Conservation (phyloP, 2,797 vertebrate genomes). For the Myotis pilosus region DNA sequence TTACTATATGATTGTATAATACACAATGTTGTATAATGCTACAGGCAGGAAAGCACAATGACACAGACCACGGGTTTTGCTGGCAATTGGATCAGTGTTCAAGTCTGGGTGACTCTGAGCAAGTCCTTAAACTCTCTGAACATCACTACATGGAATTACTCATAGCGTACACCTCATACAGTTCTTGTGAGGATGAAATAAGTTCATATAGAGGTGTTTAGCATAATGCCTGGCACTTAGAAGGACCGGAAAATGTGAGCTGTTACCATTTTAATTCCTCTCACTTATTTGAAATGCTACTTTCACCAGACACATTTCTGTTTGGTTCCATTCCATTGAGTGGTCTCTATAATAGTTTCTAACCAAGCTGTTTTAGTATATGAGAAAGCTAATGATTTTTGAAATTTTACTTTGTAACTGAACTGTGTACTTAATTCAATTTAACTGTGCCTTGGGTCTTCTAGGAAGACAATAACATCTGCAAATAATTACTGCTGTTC, state of each 20-base stretch:
- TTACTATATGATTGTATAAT: background rate
- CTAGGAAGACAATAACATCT: conserved; percentile 6
- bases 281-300: background rate
- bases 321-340: background rate
- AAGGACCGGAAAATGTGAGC: background rate
- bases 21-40: background rate
- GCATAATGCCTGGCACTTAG: background rate
- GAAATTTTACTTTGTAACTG: conserved; percentile 47
- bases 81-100: background rate
- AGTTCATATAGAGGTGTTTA: background rate
- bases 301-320: background rate
- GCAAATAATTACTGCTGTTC: conserved; percentile 25
- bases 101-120: background rate
- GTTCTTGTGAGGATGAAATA: background rate
- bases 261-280: background rate
- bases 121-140: background rate
- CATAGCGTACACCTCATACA: background rate
- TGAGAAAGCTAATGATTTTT: background rate
- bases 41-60: background rate
- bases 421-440: conserved; percentile 47
- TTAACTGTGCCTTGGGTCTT: conserved; percentile 17
- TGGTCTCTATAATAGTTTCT: background rate
- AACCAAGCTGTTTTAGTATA: background rate
- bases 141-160: background rate
- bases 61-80: background rate